Evolutionary conservation across 2,113 vertebrate species (phyloP).

Genomic region (Symphodus melops): DNA sequence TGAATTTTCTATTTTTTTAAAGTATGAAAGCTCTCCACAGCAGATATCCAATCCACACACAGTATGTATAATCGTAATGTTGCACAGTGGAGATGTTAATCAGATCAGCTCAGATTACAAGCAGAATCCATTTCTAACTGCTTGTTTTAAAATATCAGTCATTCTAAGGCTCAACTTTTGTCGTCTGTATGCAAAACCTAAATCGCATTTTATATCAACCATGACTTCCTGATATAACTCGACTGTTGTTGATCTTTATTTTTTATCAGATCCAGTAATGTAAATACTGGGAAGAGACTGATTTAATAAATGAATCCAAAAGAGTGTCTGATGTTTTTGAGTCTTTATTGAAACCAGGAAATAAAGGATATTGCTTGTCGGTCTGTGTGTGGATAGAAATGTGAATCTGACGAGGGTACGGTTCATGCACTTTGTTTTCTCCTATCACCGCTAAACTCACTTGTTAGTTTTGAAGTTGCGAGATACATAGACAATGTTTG

Average conservation of each 20-base stretch:
- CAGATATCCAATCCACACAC: constrained; percentile 25
- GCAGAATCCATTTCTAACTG: constrained; percentile 5
- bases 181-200: constrained; percentile 14
- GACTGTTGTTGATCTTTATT: constrained; percentile 26
- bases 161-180: constrained; percentile 27
- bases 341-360: background rate
- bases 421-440: no score
- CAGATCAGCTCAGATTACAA: constrained; percentile 10
- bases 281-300: constrained; percentile 37
- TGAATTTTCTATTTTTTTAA: constrained; percentile 24
- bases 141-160: background rate
- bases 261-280: constrained; percentile 23
- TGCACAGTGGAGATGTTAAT: background rate
- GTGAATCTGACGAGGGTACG: background rate
- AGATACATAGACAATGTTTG: no score
- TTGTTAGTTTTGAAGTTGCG: no score
- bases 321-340: constrained; percentile 7
- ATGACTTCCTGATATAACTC: constrained; percentile 30
- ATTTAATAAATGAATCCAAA: constrained; percentile 61
- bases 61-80: constrained; percentile 19
- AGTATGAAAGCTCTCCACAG: constrained; percentile 37
- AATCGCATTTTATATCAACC: background rate
- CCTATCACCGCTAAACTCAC: no score
- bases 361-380: background rate
- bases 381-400: background rate